Evolutionary conservation across 2,113 vertebrate species (phyloP), one percentile per base, ranked within the genome.

Genomic region (Trinectes maculatus): DNA sequence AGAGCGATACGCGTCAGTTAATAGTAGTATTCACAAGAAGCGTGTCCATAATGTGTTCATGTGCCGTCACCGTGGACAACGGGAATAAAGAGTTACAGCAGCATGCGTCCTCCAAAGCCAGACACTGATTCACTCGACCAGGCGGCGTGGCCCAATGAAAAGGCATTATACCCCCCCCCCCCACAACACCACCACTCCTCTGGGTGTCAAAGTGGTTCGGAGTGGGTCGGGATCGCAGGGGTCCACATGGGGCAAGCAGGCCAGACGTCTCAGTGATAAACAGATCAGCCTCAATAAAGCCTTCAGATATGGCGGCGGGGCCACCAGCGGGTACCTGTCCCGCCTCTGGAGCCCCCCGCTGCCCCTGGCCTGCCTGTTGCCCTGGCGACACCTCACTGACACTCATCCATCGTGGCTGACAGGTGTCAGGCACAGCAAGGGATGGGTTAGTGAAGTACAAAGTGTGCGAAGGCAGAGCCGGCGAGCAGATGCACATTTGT

Each of bases 351-450:
- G 85, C 62, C 77, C 57, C 58, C 62, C 7, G 34, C 74, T 79
- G 74, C 69, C 74, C 82, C 72, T 77, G 71, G 78, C 61, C 80
- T 63, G 77, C 84, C 72, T 63, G 84, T 82, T 77, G 77, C 81
- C 81, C 74, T 36, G 68, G 78, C 58, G 71, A 89, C 85, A 72
- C 70, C 66, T 82, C 67, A 62, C 82, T 79, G 70, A 31, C 62
- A 74, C 69, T 79, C 86, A 91, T 93, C 89, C 89, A 91, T 93
- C 90, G 92, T 55, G 68, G 70, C 74, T 86, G 88, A 86, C 85
- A 90, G 84, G 70, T 89, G 83, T 80, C 82, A 88, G 61, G 60
- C 72, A 57, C 64, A 75, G 80, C 80, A 8, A 59, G 71, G 80
- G 80, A 82, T 73, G 77, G 77, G 86, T 70, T 59, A 43, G 56